Conservation (phyloP, 2,113 vertebrate genomes). For the Brachionichthys hirsutus region DNA sequence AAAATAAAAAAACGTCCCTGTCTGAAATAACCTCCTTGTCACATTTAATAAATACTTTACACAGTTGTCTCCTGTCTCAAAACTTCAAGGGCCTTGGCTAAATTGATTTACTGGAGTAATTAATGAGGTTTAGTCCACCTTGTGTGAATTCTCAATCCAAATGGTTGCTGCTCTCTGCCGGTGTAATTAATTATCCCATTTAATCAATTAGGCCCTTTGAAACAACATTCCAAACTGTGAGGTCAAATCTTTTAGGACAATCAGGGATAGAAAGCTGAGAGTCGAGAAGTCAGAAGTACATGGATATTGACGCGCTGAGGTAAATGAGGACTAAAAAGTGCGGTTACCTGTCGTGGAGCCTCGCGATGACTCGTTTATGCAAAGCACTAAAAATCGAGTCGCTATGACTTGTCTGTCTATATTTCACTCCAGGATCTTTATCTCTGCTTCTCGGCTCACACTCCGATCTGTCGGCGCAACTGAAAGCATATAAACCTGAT, state of each 20-base stretch:
- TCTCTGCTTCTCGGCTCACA: conserved; percentile 37
- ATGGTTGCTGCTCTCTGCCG: conserved; percentile 40
- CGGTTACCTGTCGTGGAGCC: conserved; percentile 62
- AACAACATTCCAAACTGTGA: conserved; percentile 23
- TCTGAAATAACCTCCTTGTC: conserved; percentile 60
- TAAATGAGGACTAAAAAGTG: conserved; percentile 33
- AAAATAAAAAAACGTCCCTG: conserved; percentile 56
- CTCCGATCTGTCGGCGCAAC: conserved; percentile 35
- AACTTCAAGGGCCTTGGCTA: conserved; percentile 35
- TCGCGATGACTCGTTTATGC: conserved; percentile 33
- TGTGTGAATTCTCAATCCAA: conserved; percentile 51
- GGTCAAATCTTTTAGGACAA: conserved; percentile 14
- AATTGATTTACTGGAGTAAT: conserved; percentile 72
- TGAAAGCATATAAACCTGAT: conserved; percentile 56
- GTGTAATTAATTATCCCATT: conserved; percentile 60
- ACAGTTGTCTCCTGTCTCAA: conserved; percentile 54
- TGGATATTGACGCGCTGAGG: conserved; percentile 8
- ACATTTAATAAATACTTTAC: conserved; percentile 64
- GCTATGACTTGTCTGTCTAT: conserved; percentile 38
- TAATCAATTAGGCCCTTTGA: conserved; percentile 54
- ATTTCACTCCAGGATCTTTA: conserved; percentile 38
- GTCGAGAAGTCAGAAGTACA: not conserved
- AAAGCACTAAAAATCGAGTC: conserved; percentile 35
- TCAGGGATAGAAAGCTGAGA: not conserved
- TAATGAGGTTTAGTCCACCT: conserved; percentile 64